Evolutionary conservation across 1,140 invertebrate species (phyloP), one percentile per base, ranked within the genome.

Genomic region (Neodiprion fabricii): DNA sequence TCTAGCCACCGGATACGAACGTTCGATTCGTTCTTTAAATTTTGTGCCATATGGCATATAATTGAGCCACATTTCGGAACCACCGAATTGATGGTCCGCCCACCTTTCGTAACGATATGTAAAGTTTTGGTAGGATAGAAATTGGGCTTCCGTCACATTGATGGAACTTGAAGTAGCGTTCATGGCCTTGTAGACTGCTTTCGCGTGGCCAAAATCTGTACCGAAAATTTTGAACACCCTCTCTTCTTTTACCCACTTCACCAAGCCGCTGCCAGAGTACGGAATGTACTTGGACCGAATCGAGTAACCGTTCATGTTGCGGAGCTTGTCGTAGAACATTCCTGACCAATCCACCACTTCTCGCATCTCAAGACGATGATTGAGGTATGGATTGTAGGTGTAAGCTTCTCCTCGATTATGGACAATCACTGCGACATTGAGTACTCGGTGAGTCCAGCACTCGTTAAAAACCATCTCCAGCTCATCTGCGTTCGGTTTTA

Each of bases 371-470:
- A 12, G 14, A 69, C 11, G 11, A 14, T 69, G 11, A 21, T 69
- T 47, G 5, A 40, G 28, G 67, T 69, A 69, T 12, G 67, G 67
- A 69, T 69, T 69, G 12, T 69, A 69, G 10, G 67, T 69, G 67
- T 69, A 69, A 69, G 40, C 67, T 69, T 69, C 9, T 12, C 0
- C 67, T 23, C 4, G 4, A 23, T 21, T 21, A 12, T 69, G 67
- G 10, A 28, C 11, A 11, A 69, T 14, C 11, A 69, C 67, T 12
- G 67, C 67, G 67, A 28, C 9, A 69, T 69, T 69, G 21, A 69
- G 40, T 7, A 47, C 40, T 23, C 40, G 11, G 67, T 47, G 9
- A 23, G 0, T 17, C 67, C 28, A 69, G 40, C 67, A 69, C 11
- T 17, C 23, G 10, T 7, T 47, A 21, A 69, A 69, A 23, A 69